Evolutionary conservation across 2,113 vertebrate species (phyloP).

Genomic region (Gallinago paraguaiae): DNA sequence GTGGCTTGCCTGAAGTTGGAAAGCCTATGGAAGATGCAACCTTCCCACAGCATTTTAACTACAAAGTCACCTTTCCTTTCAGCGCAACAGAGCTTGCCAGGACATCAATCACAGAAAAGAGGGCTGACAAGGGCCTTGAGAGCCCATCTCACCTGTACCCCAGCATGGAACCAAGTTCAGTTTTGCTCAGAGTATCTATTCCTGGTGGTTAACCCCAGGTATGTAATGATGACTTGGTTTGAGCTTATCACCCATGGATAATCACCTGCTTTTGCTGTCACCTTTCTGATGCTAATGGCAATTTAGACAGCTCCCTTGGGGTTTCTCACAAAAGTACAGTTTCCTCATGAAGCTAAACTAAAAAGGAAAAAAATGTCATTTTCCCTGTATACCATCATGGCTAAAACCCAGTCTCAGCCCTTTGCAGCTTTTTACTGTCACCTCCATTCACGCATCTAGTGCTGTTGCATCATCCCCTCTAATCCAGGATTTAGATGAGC

Average conservation of each 20-base stretch:
- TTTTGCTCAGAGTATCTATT: not conserved
- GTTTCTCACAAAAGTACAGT: not conserved
- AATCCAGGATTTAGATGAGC: conserved; percentile 55
- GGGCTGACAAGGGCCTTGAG: not conserved
- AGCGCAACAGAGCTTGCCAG: not conserved
- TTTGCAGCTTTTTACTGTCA: not conserved
- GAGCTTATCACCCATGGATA: not conserved
- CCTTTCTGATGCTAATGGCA: not conserved
- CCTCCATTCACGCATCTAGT: not conserved
- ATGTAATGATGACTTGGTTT: not conserved
- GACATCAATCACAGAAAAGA: not conserved
- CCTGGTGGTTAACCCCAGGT: not conserved
- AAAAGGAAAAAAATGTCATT: accelerated
- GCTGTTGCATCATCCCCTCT: not conserved
- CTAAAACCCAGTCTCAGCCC: not conserved
- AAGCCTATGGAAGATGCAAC: not conserved
- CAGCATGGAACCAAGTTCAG: not conserved
- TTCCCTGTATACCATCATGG: not conserved
- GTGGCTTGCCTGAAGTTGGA: not conserved
- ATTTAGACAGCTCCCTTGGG: not conserved
- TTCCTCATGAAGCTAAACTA: not conserved
- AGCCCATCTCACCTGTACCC: not conserved
- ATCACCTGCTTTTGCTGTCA: not conserved
- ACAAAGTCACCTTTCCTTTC: not conserved
- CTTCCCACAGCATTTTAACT: not conserved